Evolutionary conservation across 2,888 invertebrate genomes (phyloP).

Genomic region (Phrixothrix hirtus): DNA sequence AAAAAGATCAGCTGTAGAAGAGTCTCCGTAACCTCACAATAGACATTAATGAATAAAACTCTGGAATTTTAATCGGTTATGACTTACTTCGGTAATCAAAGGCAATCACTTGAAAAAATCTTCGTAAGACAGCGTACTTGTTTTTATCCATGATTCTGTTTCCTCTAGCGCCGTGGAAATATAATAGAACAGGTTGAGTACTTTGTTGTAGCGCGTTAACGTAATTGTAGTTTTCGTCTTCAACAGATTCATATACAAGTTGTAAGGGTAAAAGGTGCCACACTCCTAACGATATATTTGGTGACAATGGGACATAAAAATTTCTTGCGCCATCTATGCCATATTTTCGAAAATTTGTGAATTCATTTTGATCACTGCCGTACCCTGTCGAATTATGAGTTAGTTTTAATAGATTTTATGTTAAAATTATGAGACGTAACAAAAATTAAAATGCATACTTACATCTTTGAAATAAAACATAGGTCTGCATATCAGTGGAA

Average conservation of each 20-base stretch:
- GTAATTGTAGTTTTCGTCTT: conserved; percentile 40
- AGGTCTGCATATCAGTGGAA: not conserved
- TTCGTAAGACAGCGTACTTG: conserved; percentile 71
- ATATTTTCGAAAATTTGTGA: conserved; percentile 39
- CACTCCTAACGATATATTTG: conserved; percentile 60
- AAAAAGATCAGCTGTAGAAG: conserved; percentile 41
- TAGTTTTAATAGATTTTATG: no score
- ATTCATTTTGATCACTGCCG: no score
- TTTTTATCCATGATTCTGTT: conserved; percentile 71
- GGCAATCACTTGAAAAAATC: conserved; percentile 74
- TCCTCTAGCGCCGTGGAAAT: conserved; percentile 76
- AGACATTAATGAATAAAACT: no score
- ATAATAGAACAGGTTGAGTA: conserved; percentile 63
- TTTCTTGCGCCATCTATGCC: conserved; percentile 67
- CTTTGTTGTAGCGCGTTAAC: conserved; percentile 54
- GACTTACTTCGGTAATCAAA: conserved; percentile 80
- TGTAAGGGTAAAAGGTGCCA: conserved; percentile 78
- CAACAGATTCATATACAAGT: conserved; percentile 37
- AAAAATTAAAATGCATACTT: not conserved
- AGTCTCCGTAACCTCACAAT: conserved; percentile 49
- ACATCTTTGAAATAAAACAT: not conserved
- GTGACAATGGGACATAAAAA: conserved; percentile 64
- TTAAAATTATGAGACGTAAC: no score
- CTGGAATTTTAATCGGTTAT: no score
- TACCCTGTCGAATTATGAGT: no score